Base-by-base conservation (phyloP, 2,113 vertebrate species). In the Dunckerocampus dactyliophorus region DNA sequence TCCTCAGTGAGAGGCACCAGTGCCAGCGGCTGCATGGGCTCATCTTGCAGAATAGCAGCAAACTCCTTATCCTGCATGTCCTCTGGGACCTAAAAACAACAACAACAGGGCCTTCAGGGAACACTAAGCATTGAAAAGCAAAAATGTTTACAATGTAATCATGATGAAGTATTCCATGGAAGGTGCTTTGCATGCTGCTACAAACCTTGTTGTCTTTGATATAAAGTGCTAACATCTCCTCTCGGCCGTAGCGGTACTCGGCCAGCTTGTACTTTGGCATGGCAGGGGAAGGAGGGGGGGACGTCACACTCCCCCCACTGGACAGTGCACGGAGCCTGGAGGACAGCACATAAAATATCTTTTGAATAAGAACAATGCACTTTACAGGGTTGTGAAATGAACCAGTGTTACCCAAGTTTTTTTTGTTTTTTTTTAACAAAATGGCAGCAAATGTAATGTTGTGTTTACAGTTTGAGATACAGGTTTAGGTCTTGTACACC, bases 211-310 rank as follows among this genome's bases (percentile, higher is more conserved):
- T 91, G 86, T 96, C 94, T 90, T 95, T 95, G 87, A 96, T 68
- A 76, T 95, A 95, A 92, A 96, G 94, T 88, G 94, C 94, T 92
- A 96, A 87, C 94, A 95, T 96, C 90, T 96, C 94, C 88, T 96
- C 94, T 81, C 94, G 90, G 80, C 94, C 94, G 12, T 96, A 95
- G 83, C 94, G 94, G 79, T 95, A 95, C 64, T 95, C 94, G 59
- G 94, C 94, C 85, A 96, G 88, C 89, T 96, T 96, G 90, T 96
- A 96, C 85, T 96, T 96, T 92, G 93, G 94, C 92, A 95, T 95
- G 88, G 94, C 94, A 17, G 94, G 94, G 79, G 94, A 95, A 53
- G 94, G 92, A 72, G 93, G 94, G 56, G 94, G 94, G 82, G 94
- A 95, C 56, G 92, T 91, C 82, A 95, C 90, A 58, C 91, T 94